Evolutionary conservation across 1,140 invertebrate species (phyloP), one percentile per base, ranked within the genome.

Genomic region (Drosophila biarmipes): DNA sequence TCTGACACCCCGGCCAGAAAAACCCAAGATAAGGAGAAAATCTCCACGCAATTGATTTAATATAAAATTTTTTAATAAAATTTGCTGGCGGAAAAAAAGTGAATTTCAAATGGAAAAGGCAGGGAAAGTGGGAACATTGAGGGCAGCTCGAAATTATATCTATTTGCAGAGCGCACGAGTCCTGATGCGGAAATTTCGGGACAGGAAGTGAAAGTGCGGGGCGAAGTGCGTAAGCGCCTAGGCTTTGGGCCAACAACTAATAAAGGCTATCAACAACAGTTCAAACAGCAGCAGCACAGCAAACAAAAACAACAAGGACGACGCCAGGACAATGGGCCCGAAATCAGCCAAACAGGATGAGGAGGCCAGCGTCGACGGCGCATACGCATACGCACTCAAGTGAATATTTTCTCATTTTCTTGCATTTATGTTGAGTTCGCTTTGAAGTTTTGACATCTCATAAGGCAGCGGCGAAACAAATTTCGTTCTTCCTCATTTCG

Each of bases 371-470:
- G 43, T 35, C 52, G 63, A 19, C 42, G 59, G 69, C 69, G 68
- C 69, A 74, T 77, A 85, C 76, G 79, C 81, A 91, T 77, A 85
- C 76, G 81, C 81, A 91, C 71, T 91, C 90, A 84, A 91, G 90
- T 90, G 90, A 77, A 91, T 87, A 91, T 91, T 87, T 91, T 90
- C 82, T 79, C 85, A 91, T 91, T 91, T 91, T 84, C 77, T 85
- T 91, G 90, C 81, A 84, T 89, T 87, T 91, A 77, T 76, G 78
- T 90, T 73, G 78, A 79, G 78, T 75, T 90, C 73, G 78, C 89
- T 90, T 90, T 90, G 89, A 90, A 90, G 89, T 90, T 90, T 90
- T 90, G 89, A 91, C 89, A 91, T 90, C 91, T 90, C 79, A 89
- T 84, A 87, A 90, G 73, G 87, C 87, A 73, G 87, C 71, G 56